Evolutionary conservation across 1,140 invertebrate genomes (phyloP).

Genomic region (Glossosoma conforme): DNA sequence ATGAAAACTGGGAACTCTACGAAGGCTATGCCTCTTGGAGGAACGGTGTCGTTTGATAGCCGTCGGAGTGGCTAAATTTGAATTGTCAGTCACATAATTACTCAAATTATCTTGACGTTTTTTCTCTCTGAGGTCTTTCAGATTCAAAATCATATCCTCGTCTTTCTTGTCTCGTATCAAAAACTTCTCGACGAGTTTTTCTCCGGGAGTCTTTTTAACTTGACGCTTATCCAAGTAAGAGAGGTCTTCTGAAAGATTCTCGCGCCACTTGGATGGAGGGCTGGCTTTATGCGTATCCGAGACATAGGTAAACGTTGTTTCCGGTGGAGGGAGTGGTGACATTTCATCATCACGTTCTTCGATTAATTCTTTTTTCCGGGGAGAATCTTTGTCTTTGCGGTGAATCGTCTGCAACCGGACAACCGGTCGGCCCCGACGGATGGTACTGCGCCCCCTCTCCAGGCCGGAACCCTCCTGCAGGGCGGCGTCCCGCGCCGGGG

Average conservation of each 20-base stretch:
- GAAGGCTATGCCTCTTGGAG: slow-evolving; percentile 20
- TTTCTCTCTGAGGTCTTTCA: slow-evolving; percentile 27
- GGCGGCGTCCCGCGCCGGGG: slow-evolving; percentile 34
- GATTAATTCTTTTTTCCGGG: slow-evolving; percentile 36
- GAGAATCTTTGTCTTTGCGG: slow-evolving; percentile 51
- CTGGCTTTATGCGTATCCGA: too few species aligned
- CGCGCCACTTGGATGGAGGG: slow-evolving; percentile 47
- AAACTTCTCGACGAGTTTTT: slow-evolving; percentile 70
- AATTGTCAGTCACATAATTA: slow-evolving; percentile 3
- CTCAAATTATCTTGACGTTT: slow-evolving; percentile 22
- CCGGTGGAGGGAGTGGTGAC: slow-evolving; percentile 2
- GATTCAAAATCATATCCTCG: slow-evolving; percentile 34
- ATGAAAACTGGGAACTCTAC: slow-evolving; percentile 36
- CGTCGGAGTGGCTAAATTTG: slow-evolving; percentile 18
- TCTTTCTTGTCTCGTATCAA: slow-evolving; percentile 60
- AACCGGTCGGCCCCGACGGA: slow-evolving; percentile 63
- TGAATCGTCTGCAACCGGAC: slow-evolving; percentile 63
- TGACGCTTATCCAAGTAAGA: slow-evolving; percentile 41
- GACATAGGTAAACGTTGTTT: too few species aligned
- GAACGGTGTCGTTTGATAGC: slow-evolving; percentile 25
- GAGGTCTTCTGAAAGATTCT: slow-evolving; percentile 56
- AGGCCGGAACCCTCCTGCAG: slow-evolving; percentile 11
- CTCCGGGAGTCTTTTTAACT: slow-evolving; percentile 62
- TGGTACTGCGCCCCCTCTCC: slow-evolving; percentile 49
- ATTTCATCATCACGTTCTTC: slow-evolving; percentile 18